Conservation (phyloP, 2,797 vertebrate genomes). For the Emydoidea blandingii region DNA sequence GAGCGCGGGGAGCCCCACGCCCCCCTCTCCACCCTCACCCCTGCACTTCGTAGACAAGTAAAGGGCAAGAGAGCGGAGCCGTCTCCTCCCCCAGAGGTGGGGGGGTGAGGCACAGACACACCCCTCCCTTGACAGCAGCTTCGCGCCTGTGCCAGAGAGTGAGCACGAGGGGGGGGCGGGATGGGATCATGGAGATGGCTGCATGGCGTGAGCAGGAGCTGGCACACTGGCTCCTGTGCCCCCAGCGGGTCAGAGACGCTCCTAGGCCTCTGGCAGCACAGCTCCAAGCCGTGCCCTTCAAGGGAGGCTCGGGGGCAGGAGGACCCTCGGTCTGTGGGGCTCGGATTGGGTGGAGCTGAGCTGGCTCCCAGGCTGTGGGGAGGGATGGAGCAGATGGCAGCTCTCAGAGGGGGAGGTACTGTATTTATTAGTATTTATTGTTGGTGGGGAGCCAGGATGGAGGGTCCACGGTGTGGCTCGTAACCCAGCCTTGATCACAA, state of each 20-base stretch:
- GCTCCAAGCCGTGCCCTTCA: not conserved
- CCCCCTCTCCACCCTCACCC: not conserved
- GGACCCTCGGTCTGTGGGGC: not conserved
- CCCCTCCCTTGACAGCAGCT: not conserved
- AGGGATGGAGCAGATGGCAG: not conserved
- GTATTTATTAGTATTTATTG: constrained; percentile 75
- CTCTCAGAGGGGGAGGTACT: not conserved
- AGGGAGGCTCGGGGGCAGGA: not conserved
- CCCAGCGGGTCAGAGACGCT: not conserved
- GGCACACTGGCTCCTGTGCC: not conserved
- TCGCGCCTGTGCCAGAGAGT: not conserved
- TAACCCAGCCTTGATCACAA: not conserved
- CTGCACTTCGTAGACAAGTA: not conserved
- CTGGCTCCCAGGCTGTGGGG: not conserved
- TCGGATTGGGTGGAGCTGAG: not conserved
- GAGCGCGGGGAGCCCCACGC: constrained; percentile 64
- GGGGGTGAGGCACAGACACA: not conserved
- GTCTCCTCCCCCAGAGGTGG: not conserved
- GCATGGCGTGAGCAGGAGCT: not conserved
- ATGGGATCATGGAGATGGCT: not conserved
- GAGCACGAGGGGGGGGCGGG: not conserved
- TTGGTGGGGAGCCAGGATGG: not conserved
- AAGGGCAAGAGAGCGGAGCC: not conserved
- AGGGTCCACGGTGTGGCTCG: not conserved
- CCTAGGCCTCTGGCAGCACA: not conserved